These are phyloP conservation scores for Esox niger DNA, from an alignment of 2,113 vertebrate genomes.

Conservation along the genomic window DNA sequence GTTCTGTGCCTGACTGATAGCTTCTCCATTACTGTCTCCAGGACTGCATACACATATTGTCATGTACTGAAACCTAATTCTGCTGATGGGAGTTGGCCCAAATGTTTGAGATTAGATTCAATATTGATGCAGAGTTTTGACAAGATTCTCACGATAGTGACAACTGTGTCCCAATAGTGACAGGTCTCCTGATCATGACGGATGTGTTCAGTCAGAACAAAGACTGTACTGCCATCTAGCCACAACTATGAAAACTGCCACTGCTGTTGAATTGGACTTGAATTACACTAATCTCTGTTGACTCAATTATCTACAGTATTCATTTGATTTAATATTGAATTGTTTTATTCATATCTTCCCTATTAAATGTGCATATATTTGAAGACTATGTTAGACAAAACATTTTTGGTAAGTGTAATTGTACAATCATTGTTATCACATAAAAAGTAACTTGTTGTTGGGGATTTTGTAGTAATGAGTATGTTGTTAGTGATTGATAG, in stretches of 20 bases:
- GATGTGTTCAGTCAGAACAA: background rate
- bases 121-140: background rate
- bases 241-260: constrained; percentile 16
- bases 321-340: constrained; percentile 19
- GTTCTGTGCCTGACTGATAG: too few species aligned
- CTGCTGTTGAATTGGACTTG: background rate
- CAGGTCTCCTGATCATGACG: background rate
- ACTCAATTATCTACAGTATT: constrained; percentile 18
- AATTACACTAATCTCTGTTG: background rate
- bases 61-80: too few species aligned
- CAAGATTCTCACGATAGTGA: background rate
- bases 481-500: too few species aligned
- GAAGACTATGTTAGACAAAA: constrained; percentile 29
- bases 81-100: too few species aligned
- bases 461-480: constrained; percentile 33
- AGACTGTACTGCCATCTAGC: constrained; percentile 54
- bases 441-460: constrained; percentile 19
- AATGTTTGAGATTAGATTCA: too few species aligned
- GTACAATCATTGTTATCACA: constrained; percentile 38
- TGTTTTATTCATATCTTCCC: constrained; percentile 34
- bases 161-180: background rate
- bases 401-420: background rate
- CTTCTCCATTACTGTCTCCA: too few species aligned
- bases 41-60: too few species aligned
- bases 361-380: constrained; percentile 43